phyloP scores from a whole-genome alignment of 1,140 invertebrate species.

The Nixonia krombeini region DNA sequence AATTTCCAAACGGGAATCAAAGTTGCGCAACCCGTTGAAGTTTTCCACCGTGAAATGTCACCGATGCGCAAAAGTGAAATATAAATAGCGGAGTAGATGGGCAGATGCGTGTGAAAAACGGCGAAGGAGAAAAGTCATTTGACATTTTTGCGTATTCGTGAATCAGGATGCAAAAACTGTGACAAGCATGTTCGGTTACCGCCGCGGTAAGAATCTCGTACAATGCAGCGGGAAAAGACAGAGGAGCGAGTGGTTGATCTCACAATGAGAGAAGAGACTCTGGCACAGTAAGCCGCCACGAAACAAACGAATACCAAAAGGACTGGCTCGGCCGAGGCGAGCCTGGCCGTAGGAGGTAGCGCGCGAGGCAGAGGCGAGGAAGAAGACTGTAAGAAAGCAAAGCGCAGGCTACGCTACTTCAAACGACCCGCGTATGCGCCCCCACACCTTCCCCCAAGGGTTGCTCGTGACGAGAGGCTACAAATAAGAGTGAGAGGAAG shows the following conservation, averaged over 20 bases:
- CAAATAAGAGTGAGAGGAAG: slow-evolving; percentile 47
- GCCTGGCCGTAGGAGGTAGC: slow-evolving; percentile 51
- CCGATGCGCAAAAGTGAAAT: no score
- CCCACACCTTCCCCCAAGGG: slow-evolving; percentile 50
- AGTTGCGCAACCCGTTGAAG: no score
- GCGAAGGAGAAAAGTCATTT: no score
- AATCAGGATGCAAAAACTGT: no score
- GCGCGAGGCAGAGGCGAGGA: slow-evolving; percentile 46
- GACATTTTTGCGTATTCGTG: no score
- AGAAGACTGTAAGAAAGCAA: slow-evolving; percentile 59
- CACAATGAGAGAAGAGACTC: slow-evolving; percentile 21
- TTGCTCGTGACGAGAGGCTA: slow-evolving; percentile 48
- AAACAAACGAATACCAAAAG: slow-evolving; percentile 70
- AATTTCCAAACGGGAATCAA: no score
- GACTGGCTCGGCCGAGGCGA: slow-evolving; percentile 52
- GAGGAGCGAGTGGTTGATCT: slow-evolving; percentile 37
- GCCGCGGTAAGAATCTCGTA: slow-evolving; percentile 4
- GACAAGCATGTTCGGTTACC: background rate
- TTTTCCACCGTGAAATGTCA: no score
- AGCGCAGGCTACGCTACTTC: slow-evolving; percentile 62
- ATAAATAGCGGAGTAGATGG: no score
- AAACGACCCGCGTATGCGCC: slow-evolving; percentile 66
- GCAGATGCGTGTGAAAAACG: no score
- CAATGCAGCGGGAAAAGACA: slow-evolving; percentile 15
- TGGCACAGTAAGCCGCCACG: slow-evolving; percentile 59